Evolutionary conservation across 1,140 invertebrate species (phyloP), one percentile per base, ranked within the genome.

Genomic region (Brachionus manjavacas): DNA sequence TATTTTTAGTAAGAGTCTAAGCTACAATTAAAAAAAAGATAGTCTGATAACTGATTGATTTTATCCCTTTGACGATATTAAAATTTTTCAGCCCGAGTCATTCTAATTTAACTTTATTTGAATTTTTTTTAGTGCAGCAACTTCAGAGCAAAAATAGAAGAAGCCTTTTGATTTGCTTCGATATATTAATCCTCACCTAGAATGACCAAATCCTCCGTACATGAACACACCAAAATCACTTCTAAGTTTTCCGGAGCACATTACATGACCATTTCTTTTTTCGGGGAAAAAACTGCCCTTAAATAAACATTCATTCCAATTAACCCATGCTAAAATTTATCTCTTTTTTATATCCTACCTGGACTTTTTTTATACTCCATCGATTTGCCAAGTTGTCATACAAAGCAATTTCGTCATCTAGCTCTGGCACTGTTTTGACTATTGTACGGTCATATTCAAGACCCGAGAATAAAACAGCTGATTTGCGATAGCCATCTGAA

Each of bases 261-360:
- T 81, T 0, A 81, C 25, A 35, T 81, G 79, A 41, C 79, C 79
- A 46, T 81, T 11, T 64, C 79, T 41, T 46, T 81, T 81, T 64
- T 81, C 79, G 9, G 79, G 79, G 66, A 64, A 81, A 68, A 28
- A 81, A 64, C n/a, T 35, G 3, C 79, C 79, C 79, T 81, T 20
- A 6, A 20, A n/a, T 25, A 25, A 55, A 79, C 11, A 16, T 35
- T 46, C 0, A 46, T 12, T 7, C 14, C 14, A 52, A 12, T 25
- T 64, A 0, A 20, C 20, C 4, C 1, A 49, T 49, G 16, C 16
- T 9, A 7, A 2, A 16, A 41, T 4, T 49, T 43, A 1, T 28
- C 1, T 43, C 20, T 8, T 4, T 23, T 41, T 78, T 23, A 1
- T 46, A 23, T 23, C 35, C 12, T 39, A 81, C 79, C 41, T 81